These are phyloP conservation scores for Halcyon smyrnensis DNA, from an alignment of 2,797 vertebrate genomes.

Conservation along the genomic window DNA sequence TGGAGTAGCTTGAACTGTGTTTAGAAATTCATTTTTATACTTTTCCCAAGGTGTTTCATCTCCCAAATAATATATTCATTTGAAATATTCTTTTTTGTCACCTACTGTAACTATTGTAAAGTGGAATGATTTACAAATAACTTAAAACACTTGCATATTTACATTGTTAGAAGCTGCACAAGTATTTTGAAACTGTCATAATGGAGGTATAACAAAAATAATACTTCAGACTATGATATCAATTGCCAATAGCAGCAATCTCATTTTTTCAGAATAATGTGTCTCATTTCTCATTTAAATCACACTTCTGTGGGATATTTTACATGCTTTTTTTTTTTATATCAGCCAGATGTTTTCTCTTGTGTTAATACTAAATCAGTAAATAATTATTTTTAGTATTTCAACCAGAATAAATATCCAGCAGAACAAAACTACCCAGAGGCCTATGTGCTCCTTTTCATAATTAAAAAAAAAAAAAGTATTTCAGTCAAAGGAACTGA, in stretches of 20 bases:
- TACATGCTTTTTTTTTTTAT: neutral
- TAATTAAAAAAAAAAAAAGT: too few species aligned
- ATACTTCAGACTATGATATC: neutral
- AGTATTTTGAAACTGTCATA: neutral
- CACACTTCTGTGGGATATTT: neutral
- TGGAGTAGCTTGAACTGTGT: neutral
- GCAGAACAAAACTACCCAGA: neutral
- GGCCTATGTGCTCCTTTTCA: neutral
- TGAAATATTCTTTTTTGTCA: neutral
- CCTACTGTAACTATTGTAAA: neutral
- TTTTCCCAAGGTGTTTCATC: neutral
- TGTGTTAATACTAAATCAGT: neutral
- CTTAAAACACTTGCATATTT: neutral
- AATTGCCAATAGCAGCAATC: neutral
- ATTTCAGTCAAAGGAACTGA: neutral
- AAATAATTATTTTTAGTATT: neutral
- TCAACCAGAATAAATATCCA: neutral
- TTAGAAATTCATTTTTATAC: constrained; percentile 9
- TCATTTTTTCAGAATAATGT: neutral
- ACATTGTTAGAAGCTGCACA: neutral
- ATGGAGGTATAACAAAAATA: neutral
- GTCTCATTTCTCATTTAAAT: neutral
- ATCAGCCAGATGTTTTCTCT: neutral
- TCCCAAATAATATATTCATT: neutral
- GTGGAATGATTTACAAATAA: neutral